These are phyloP conservation scores for Python bivittatus DNA, from an alignment of 2,113 vertebrate species.

Conservation along the genomic window DNA sequence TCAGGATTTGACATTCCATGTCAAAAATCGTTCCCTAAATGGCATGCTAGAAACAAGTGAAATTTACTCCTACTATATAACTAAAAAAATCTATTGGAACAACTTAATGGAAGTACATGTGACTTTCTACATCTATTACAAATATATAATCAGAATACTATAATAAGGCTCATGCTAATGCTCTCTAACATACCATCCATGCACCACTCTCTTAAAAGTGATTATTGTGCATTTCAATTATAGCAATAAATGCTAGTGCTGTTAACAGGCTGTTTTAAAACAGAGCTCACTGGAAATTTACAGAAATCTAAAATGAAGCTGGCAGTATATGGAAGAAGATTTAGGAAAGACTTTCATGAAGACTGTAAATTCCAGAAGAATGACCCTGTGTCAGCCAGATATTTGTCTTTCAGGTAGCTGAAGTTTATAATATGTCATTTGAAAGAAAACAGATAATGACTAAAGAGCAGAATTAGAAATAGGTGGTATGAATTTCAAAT, in stretches of 20 bases:
- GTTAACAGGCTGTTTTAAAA: neutral
- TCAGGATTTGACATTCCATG: too few relatives aligned
- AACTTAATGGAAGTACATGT: neutral
- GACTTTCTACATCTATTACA: neutral
- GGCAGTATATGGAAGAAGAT: slow-evolving; percentile 33
- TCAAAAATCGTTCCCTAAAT: too few relatives aligned
- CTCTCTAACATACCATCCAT: neutral
- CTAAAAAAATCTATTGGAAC: too few relatives aligned
- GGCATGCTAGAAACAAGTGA: too few relatives aligned
- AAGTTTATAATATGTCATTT: neutral
- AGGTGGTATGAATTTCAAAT: neutral
- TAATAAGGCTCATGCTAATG: neutral
- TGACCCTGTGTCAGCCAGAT: neutral
- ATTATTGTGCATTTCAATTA: neutral
- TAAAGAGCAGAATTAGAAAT: slow-evolving; percentile 19
- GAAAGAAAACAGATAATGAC: slow-evolving; percentile 6
- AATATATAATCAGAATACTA: neutral
- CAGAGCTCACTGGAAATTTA: slow-evolving; percentile 14
- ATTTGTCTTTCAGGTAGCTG: slow-evolving; percentile 20
- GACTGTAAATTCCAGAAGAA: slow-evolving; percentile 5
- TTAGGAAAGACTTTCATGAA: neutral
- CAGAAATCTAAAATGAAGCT: neutral
- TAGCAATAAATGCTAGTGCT: neutral
- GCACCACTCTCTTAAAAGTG: accelerated
- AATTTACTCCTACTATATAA: too few relatives aligned